phyloP scores from a whole-genome alignment of 2,888 invertebrate genomes.

The Dione vanillae region DNA sequence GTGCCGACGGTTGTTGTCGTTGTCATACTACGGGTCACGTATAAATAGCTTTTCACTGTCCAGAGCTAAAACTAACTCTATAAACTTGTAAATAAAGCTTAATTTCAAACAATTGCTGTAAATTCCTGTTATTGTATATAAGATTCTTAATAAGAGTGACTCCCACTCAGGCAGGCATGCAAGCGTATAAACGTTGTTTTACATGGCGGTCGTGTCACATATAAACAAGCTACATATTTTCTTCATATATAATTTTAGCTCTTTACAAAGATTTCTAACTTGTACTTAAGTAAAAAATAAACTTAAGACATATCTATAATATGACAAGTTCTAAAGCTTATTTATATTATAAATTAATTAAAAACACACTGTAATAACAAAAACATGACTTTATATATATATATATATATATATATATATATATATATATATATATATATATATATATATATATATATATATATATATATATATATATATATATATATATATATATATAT shows the following conservation, averaged over 20 bases:
- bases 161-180: conserved; percentile 78
- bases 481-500: too few relatives aligned
- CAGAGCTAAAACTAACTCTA: conserved; percentile 30
- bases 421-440: too few relatives aligned
- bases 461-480: too few relatives aligned
- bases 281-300: too few relatives aligned
- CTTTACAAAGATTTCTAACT: too few relatives aligned
- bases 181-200: conserved; percentile 58
- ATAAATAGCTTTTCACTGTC: conserved; percentile 61
- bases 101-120: conserved; percentile 41
- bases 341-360: too few relatives aligned
- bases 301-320: too few relatives aligned
- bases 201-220: conserved; percentile 56
- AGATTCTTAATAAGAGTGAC: conserved; percentile 80
- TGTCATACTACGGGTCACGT: conserved; percentile 68
- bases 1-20: conserved; percentile 45
- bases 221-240: not conserved
- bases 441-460: too few relatives aligned
- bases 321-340: too few relatives aligned
- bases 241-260: not conserved
- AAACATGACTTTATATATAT: too few relatives aligned
- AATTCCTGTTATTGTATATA: conserved; percentile 68
- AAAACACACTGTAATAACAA: too few relatives aligned
- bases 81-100: conserved; percentile 36
- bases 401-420: too few relatives aligned